These are phyloP conservation scores for Dendrocincla tyrannina DNA, from an alignment of 2,797 vertebrate genomes.

Conservation along the genomic window DNA sequence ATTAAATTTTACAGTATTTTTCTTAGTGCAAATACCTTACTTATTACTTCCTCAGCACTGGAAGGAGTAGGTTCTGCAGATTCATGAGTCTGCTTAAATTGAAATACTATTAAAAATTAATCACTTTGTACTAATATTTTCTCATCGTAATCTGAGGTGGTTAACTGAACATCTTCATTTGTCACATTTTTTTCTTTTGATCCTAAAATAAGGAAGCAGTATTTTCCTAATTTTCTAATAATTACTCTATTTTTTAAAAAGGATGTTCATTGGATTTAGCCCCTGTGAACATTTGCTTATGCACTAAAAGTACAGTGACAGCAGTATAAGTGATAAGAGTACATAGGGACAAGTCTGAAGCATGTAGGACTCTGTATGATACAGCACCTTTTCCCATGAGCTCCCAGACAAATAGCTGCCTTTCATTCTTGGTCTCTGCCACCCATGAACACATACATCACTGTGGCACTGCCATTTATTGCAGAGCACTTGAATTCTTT, in stretches of 20 bases:
- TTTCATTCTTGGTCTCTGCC: constrained; percentile 78
- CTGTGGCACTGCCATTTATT: constrained; percentile 79
- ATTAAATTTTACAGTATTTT: neutral
- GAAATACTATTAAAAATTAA: constrained; percentile 52
- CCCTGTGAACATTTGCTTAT: constrained; percentile 68
- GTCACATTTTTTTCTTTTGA: constrained; percentile 37
- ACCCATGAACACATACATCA: constrained; percentile 76
- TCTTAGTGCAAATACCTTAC: neutral
- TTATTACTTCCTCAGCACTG: neutral
- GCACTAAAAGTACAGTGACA: constrained; percentile 46
- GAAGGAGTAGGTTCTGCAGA: neutral
- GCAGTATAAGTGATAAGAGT: constrained; percentile 60
- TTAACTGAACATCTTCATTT: constrained; percentile 36
- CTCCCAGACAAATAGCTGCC: constrained; percentile 78
- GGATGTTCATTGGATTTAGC: neutral
- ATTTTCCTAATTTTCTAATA: constrained; percentile 23
- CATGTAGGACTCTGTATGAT: constrained; percentile 59
- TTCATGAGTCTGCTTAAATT: constrained; percentile 39
- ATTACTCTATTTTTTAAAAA: neutral
- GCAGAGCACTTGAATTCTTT: constrained; percentile 76
- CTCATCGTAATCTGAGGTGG: neutral
- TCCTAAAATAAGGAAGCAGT: constrained; percentile 20
- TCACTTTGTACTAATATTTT: neutral
- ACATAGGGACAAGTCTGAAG: constrained; percentile 62
- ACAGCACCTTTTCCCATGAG: constrained; percentile 68